Conservation (phyloP, 2,888 invertebrate species). For the Drosophila kanekoi region DNA sequence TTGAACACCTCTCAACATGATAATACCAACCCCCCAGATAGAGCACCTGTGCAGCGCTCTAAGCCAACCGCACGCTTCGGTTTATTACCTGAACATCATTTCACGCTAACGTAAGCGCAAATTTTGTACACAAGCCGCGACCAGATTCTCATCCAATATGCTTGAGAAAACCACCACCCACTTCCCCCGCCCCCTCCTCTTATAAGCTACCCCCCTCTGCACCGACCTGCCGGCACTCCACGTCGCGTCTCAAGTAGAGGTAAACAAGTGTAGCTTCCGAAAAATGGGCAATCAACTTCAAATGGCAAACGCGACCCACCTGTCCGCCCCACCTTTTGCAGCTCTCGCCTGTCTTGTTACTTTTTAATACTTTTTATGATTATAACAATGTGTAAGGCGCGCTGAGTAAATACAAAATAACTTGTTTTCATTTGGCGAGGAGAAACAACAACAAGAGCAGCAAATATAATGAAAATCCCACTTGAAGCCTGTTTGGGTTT, state of each 20-base stretch:
- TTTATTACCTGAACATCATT: slow-evolving; percentile 77
- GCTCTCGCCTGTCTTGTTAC: slow-evolving; percentile 48
- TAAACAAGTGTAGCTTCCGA: slow-evolving; percentile 73
- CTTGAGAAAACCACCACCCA: background rate
- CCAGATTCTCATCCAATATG: slow-evolving; percentile 54
- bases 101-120: slow-evolving; percentile 79
- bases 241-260: slow-evolving; percentile 46
- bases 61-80: slow-evolving; percentile 30
- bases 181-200: background rate
- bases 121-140: slow-evolving; percentile 69
- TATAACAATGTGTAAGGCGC: slow-evolving; percentile 73
- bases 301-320: slow-evolving; percentile 65
- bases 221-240: background rate
- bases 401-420: slow-evolving; percentile 71
- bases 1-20: background rate
- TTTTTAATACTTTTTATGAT: slow-evolving; percentile 79
- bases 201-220: background rate
- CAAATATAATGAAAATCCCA: slow-evolving; percentile 65
- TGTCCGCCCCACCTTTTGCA: slow-evolving; percentile 25
- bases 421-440: slow-evolving; percentile 56
- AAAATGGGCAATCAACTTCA: slow-evolving; percentile 80
- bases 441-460: slow-evolving; percentile 17
- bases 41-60: slow-evolving; percentile 35
- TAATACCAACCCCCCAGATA: slow-evolving; percentile 9
- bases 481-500: slow-evolving; percentile 19